A percentile compares a stretch with the other conserved stretches of the same genome.
Conservation (phyloP, 2,797 vertebrate genomes). For the Leptodactylus fallax region DNA sequence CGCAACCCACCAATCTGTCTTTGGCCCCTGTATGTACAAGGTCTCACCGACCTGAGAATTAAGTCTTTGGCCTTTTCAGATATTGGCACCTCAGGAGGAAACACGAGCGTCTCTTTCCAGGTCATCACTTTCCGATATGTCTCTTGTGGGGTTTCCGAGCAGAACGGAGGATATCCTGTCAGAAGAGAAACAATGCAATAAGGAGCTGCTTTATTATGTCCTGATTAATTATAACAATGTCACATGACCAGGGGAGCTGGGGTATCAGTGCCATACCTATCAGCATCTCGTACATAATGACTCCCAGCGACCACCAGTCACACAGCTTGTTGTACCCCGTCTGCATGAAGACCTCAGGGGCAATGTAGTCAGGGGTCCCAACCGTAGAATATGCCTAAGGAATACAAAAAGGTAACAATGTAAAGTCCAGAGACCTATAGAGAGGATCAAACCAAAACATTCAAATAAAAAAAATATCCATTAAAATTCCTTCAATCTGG, state of each 20-base stretch:
- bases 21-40: not conserved
- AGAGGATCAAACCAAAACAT: no score
- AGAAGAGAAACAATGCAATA: not conserved
- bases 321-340: conserved; percentile 92
- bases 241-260: not conserved
- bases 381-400: conserved; percentile 91
- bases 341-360: conserved; percentile 91
- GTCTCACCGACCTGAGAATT: conserved; percentile 84
- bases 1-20: no score
- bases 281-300: conserved; percentile 93
- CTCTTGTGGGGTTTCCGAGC: conserved; percentile 97
- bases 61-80: conserved; percentile 96
- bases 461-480: no score
- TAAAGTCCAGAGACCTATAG: not conserved
- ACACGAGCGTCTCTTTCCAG: conserved; percentile 96
- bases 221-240: not conserved
- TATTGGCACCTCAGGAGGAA: conserved; percentile 97
- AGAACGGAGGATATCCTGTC: conserved; percentile 96
- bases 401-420: not conserved
- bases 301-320: conserved; percentile 91
- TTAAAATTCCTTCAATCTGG: no score
- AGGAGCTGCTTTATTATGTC: not conserved
- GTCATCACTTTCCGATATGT: conserved; percentile 99
- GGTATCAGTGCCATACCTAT: conserved; percentile 75
- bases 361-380: conserved; percentile 91